Evolutionary conservation across 2,797 vertebrate species (phyloP), one percentile per base, ranked within the genome.

Genomic region (Brachymystax lenok): DNA sequence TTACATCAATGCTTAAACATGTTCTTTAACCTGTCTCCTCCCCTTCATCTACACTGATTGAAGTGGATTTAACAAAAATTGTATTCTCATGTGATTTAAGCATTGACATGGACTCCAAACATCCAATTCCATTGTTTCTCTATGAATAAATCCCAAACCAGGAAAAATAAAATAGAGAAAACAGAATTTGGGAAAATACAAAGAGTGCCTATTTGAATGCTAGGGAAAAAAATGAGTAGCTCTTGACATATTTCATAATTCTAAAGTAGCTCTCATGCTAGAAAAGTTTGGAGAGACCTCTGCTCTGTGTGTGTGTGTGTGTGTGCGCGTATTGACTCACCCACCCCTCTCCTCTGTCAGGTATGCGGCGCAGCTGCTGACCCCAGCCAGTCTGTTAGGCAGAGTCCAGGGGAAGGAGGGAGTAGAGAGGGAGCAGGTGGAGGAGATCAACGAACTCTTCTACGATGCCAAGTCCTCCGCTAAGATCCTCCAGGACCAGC

Each of bases 391-490:
- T 86, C 91, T 99, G 79, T 94, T 99, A 52, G 96, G 97, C 2
- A 97, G 97, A 69, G 97, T 98, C 90, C 98, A 98, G 73, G 98
- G 98, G 24, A 99, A 98, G 87, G 98, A 99, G 86, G 92, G 92
- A 3, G 98, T 99, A 5, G 98, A 99, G 88, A 93, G 96, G 71
- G 98, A 99, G 86, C 97, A 99, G 50, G 93, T 99, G 19, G 98
- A 99, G 85, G 98, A 99, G 92, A 98, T 98, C 89, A 98, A 97
- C 19, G 98, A 99, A 93, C 95, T 99, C 70, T 99, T 99, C 93
- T 99, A 99, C 12, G 98, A 99, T 1, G 98, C 98, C 80, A 99
- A 99, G 91, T 99, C 98, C 52, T 99, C 98, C 0, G 98, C 98
- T 77, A 99, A 99, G 92, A 97, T 99, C 87, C 94, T 99, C 83